Evolutionary conservation across 2,888 invertebrate species (phyloP).

Genomic region (Agrilus mali): DNA sequence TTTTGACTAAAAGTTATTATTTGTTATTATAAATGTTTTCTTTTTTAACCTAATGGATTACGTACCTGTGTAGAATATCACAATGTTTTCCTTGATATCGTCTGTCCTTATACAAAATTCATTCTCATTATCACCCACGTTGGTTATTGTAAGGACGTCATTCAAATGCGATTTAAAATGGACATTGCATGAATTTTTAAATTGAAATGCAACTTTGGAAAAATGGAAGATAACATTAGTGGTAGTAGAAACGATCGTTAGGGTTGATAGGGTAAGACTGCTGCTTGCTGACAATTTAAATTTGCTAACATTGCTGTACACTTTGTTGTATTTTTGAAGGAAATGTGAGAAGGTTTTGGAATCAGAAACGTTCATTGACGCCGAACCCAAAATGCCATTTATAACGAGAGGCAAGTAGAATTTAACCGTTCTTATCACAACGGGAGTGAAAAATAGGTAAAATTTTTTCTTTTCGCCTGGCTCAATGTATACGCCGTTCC

Average conservation of each 20-base stretch:
- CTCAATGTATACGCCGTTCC: conserved; percentile 14
- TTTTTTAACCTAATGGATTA: too few species aligned
- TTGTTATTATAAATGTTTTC: too few species aligned
- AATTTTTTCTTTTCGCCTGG: conserved; percentile 23
- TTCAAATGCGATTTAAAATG: background rate
- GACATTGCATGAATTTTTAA: conserved; percentile 1
- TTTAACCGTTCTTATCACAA: conserved; percentile 38
- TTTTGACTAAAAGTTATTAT: too few species aligned
- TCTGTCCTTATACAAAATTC: conserved; percentile 23
- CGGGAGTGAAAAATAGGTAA: conserved; percentile 32
- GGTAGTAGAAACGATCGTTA: too few species aligned
- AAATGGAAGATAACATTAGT: too few species aligned
- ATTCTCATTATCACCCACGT: conserved; percentile 12
- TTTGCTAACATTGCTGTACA: background rate
- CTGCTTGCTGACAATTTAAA: too few species aligned
- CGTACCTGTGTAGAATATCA: too few species aligned
- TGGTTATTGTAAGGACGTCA: conserved; percentile 10
- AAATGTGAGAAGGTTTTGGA: conserved; percentile 14
- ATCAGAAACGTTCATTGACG: conserved; percentile 24
- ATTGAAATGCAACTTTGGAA: too few species aligned
- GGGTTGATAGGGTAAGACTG: too few species aligned
- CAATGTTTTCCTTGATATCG: conserved; percentile 10
- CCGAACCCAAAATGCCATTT: conserved; percentile 46
- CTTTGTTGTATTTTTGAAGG: conserved; percentile 9
- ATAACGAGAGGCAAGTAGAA: conserved; percentile 46